Conservation (phyloP, 1,140 invertebrate genomes). For the Armadillidium nasatum region DNA sequence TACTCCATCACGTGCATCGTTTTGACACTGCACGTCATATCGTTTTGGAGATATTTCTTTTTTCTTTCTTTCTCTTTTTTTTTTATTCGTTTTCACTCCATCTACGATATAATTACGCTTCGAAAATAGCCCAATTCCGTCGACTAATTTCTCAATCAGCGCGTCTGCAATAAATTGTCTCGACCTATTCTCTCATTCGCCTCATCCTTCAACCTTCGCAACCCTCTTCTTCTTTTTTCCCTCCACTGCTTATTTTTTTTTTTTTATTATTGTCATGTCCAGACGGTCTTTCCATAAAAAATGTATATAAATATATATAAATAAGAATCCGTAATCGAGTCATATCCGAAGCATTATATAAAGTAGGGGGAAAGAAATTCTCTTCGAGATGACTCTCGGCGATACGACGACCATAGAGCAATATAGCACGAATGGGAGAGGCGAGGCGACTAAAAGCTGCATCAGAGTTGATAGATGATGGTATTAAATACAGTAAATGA, state of each 20-base stretch:
- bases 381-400: neutral
- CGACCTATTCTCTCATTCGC: neutral
- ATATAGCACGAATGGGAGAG: neutral
- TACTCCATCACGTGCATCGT: neutral
- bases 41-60: neutral
- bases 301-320: no score
- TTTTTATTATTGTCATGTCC: slow-evolving; percentile 8
- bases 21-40: neutral
- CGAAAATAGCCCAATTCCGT: neutral
- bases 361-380: neutral
- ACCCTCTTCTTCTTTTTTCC: no score
- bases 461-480: slow-evolving; percentile 4
- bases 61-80: neutral
- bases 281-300: neutral
- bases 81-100: neutral
- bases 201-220: no score
- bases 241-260: neutral
- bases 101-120: neutral
- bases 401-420: neutral
- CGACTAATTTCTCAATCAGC: slow-evolving; percentile 12
- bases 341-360: slow-evolving; percentile 9
- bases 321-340: neutral
- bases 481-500: slow-evolving; percentile 2
- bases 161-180: neutral
- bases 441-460: neutral